These are phyloP conservation scores for Philhelius pedissequus DNA, from an alignment of 2,888 invertebrate species.

Conservation along the genomic window DNA sequence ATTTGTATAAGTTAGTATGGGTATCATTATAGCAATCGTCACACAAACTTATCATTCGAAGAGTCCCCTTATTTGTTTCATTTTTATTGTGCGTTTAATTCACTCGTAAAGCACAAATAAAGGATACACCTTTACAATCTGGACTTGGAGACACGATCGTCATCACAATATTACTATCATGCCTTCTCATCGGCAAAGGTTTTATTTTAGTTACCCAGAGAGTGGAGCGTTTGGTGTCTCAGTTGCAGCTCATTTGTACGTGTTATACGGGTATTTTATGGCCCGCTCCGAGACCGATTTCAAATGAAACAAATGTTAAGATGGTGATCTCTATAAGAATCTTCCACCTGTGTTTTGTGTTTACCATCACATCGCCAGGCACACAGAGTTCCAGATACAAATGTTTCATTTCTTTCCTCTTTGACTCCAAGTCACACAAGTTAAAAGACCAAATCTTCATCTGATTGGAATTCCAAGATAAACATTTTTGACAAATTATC, in stretches of 20 bases:
- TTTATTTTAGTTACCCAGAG: constrained; percentile 20
- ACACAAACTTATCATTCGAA: neutral
- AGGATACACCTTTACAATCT: constrained; percentile 19
- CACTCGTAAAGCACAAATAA: constrained; percentile 33
- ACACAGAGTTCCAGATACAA: constrained; percentile 47
- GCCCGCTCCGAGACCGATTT: constrained; percentile 63
- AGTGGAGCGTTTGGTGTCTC: constrained; percentile 40
- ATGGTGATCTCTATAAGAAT: constrained; percentile 40
- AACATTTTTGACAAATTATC: constrained; percentile 67
- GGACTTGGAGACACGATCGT: constrained; percentile 7
- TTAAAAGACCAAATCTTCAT: constrained; percentile 42
- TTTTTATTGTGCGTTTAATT: constrained; percentile 48
- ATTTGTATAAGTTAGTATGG: neutral
- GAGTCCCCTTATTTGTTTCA: constrained; percentile 47
- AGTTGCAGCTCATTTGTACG: constrained; percentile 61
- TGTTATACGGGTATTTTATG: constrained; percentile 69
- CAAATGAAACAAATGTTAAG: constrained; percentile 58
- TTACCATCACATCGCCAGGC: neutral
- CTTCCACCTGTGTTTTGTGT: constrained; percentile 61
- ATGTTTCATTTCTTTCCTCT: constrained; percentile 30
- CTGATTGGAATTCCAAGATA: constrained; percentile 61
- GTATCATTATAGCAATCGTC: neutral
- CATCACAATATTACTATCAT: neutral
- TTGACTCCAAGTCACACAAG: neutral
- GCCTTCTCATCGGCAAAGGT: constrained; percentile 31